These are phyloP conservation scores for Pipistrellus kuhlii DNA, from an alignment of 2,797 vertebrate genomes.

Conservation along the genomic window DNA sequence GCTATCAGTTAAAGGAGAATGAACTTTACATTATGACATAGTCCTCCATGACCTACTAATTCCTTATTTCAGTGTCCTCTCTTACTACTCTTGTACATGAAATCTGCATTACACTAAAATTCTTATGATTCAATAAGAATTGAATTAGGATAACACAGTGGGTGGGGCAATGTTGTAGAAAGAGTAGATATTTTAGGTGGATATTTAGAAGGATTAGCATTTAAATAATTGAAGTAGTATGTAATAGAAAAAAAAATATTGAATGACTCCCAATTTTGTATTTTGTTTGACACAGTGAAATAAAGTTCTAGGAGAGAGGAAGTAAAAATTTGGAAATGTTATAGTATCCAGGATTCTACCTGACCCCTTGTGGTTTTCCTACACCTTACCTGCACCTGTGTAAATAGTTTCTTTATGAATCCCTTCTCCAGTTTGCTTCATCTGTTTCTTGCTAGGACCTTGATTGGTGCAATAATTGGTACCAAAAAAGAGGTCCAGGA, in stretches of 20 bases:
- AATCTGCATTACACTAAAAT: neutral
- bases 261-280: neutral
- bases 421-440: neutral
- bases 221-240: neutral
- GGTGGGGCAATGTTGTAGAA: neutral
- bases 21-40: neutral
- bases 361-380: neutral
- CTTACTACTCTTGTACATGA: neutral
- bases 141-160: neutral
- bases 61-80: neutral
- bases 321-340: neutral
- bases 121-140: neutral
- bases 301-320: neutral
- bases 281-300: constrained; percentile 6
- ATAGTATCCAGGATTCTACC: neutral
- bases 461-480: neutral
- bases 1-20: constrained; percentile 26
- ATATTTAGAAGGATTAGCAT: neutral
- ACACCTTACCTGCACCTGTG: neutral
- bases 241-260: neutral
- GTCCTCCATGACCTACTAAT: neutral
- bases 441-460: neutral
- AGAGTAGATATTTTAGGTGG: neutral
- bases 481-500: neutral
- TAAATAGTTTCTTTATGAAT: neutral